Percentiles rank a stretch among this genome's conserved stretches.
Conservation (phyloP, 2,888 invertebrate species). For the Sthenelais limicola region DNA sequence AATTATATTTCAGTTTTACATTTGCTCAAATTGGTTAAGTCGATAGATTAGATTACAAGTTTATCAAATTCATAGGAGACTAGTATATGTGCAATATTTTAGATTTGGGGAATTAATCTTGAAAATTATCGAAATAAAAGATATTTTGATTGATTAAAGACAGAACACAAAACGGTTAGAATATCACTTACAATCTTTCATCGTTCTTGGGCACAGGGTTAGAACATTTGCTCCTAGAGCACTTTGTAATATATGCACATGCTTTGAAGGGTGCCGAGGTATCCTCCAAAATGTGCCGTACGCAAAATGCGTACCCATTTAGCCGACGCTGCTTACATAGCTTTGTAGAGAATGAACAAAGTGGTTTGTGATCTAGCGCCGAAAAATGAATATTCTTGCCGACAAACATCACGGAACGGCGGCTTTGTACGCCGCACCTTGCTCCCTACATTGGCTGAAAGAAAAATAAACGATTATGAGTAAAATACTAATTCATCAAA, state of each 20-base stretch:
- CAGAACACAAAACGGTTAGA: too few species aligned
- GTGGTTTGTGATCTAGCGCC: constrained; percentile 73
- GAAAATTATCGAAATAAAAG: too few species aligned
- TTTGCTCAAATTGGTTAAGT: too few species aligned
- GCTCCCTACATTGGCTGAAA: constrained; percentile 35
- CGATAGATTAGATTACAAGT: too few species aligned
- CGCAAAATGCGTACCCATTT: constrained; percentile 84
- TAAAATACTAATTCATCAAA: too few species aligned
- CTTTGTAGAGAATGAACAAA: constrained; percentile 73
- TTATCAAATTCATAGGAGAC: too few species aligned
- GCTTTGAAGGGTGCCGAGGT: constrained; percentile 86
- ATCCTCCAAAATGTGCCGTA: constrained; percentile 88
- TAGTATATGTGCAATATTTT: too few species aligned
- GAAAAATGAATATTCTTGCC: constrained; percentile 75
- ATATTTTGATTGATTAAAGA: too few species aligned
- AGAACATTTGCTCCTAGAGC: constrained; percentile 73
- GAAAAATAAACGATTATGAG: constrained; percentile 2
- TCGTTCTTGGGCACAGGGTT: constrained; percentile 74
- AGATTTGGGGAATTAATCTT: too few species aligned
- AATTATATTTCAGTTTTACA: too few species aligned
- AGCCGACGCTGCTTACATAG: constrained; percentile 76
- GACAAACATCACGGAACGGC: constrained; percentile 70
- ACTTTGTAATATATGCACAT: constrained; percentile 79
- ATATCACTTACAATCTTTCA: constrained; percentile 72
- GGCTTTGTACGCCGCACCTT: constrained; percentile 27